phyloP scores from a whole-genome alignment of 2,888 invertebrate species.

The Digitonthophagus gazella region DNA sequence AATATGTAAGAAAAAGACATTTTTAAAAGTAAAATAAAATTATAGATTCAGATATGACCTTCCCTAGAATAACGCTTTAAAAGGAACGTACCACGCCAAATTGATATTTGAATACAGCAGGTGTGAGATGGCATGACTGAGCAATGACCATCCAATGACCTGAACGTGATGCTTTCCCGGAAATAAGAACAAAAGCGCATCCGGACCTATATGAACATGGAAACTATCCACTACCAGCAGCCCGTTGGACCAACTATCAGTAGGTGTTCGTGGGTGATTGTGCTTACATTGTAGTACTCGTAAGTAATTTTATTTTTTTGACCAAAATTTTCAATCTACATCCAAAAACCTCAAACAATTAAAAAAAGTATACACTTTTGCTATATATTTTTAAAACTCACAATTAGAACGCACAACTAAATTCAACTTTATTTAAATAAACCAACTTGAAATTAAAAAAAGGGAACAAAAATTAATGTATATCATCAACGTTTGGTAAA shows the following conservation, averaged over 20 bases:
- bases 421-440: background rate
- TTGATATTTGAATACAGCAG: conserved; percentile 35
- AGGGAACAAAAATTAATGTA: conserved; percentile 42
- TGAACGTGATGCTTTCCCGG: conserved; percentile 52
- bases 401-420: background rate
- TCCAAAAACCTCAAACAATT: background rate
- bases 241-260: conserved; percentile 35
- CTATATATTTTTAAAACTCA: no score
- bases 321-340: background rate
- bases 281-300: conserved; percentile 39
- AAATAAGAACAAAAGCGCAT: conserved; percentile 51
- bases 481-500: conserved; percentile 68
- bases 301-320: no score
- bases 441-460: background rate
- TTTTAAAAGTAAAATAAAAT: background rate
- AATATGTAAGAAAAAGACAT: no score
- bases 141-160: conserved; percentile 54
- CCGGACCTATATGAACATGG: conserved; percentile 38
- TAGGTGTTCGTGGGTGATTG: conserved; percentile 46
- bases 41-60: conserved; percentile 5
- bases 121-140: conserved; percentile 38
- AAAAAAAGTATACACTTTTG: background rate
- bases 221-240: conserved; percentile 25
- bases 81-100: conserved; percentile 2
- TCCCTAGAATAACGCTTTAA: background rate